A percentile compares a stretch with the other conserved stretches of the same genome.
Evolutionary conservation across 1,140 invertebrate species (phyloP).

Genomic region (Calliphora vicina): DNA sequence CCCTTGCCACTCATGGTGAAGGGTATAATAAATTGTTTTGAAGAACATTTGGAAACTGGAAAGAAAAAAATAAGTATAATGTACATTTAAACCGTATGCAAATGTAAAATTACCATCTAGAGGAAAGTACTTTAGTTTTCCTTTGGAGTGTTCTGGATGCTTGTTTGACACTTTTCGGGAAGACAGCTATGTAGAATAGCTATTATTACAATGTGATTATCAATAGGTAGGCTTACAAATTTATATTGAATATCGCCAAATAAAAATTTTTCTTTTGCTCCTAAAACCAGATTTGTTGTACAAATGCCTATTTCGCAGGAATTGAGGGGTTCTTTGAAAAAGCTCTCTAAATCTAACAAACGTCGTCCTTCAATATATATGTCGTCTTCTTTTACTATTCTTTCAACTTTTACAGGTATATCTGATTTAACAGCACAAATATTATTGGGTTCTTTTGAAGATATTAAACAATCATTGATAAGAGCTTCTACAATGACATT

Average conservation of each 20-base stretch:
- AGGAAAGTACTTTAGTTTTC: too few relatives aligned
- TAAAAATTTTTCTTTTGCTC: not conserved
- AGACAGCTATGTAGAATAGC: too few relatives aligned
- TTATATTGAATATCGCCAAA: not conserved
- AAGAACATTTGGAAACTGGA: too few relatives aligned
- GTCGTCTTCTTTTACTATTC: not conserved
- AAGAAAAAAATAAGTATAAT: too few relatives aligned
- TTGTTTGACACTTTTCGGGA: too few relatives aligned
- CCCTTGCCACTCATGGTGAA: too few relatives aligned
- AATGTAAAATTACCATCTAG: too few relatives aligned
- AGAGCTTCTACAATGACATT: not conserved
- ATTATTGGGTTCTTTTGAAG: constrained; percentile 7
- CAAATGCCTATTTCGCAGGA: not conserved
- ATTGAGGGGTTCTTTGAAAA: not conserved
- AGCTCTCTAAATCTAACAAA: not conserved
- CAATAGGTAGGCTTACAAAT: too few relatives aligned
- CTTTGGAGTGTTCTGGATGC: too few relatives aligned
- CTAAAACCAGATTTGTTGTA: not conserved
- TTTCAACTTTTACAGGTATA: constrained; percentile 16
- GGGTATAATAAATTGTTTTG: too few relatives aligned
- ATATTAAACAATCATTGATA: constrained; percentile 12
- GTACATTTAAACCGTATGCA: too few relatives aligned
- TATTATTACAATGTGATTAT: too few relatives aligned
- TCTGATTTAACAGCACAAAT: not conserved
- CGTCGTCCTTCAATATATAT: not conserved